Evolutionary conservation across 2,797 vertebrate species (phyloP).

Genomic region (Morus bassanus): DNA sequence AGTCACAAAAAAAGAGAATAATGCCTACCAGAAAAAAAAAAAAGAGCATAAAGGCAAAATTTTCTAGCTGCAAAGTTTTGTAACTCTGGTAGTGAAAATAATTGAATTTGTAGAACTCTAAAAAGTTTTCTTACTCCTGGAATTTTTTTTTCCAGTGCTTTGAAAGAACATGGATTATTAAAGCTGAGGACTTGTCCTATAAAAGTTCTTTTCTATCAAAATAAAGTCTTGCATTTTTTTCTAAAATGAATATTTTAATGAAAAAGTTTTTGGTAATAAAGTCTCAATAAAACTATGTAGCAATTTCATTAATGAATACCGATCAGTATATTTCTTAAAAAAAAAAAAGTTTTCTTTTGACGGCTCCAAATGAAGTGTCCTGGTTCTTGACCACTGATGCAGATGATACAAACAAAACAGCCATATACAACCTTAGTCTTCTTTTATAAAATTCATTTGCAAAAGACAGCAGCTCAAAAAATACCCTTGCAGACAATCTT

Average conservation of each 20-base stretch:
- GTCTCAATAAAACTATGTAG: background rate
- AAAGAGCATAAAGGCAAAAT: background rate
- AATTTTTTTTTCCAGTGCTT: background rate
- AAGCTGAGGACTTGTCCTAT: background rate
- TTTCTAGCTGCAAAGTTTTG: background rate
- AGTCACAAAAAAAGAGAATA: background rate
- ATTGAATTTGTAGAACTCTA: background rate
- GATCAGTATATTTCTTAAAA: background rate
- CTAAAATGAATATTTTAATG: background rate
- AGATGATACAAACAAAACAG: background rate
- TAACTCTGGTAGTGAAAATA: background rate
- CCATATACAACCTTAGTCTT: background rate
- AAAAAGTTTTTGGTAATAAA: background rate
- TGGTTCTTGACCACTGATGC: background rate
- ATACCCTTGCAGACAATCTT: background rate
- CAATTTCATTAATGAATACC: background rate
- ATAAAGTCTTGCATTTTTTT: background rate
- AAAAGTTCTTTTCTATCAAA: background rate
- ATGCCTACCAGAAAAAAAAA: rapidly evolving
- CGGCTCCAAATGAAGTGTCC: background rate
- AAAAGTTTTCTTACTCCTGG: background rate
- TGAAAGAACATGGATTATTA: background rate
- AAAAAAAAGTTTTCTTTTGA: rapidly evolving
- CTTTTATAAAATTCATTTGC: background rate
- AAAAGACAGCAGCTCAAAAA: background rate